phyloP scores from a whole-genome alignment of 2,113 vertebrate species.

The Tapirus terrestris region DNA sequence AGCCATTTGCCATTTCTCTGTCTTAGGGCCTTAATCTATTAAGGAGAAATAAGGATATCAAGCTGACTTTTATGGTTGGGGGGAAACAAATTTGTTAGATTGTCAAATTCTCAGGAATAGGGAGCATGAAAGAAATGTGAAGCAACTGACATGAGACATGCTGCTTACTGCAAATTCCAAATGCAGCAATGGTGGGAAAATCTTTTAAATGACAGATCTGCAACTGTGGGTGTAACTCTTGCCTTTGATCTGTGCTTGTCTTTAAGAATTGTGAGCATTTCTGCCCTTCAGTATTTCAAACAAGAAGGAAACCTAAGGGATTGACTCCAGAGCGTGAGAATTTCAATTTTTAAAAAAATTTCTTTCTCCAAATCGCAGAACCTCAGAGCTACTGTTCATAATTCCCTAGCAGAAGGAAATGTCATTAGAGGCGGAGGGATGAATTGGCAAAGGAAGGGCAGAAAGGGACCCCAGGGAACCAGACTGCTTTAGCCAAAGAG shows the following conservation, averaged over 20 bases:
- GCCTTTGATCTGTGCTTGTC: conserved; percentile 56
- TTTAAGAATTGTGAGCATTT: conserved; percentile 28
- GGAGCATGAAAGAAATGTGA: background rate
- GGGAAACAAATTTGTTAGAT: background rate
- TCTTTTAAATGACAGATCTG: background rate
- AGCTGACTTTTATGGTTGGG: background rate
- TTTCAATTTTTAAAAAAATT: background rate
- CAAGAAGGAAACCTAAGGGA: conserved; percentile 18
- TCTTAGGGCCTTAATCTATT: conserved; percentile 6
- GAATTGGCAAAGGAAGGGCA: background rate
- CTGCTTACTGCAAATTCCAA: conserved; percentile 1
- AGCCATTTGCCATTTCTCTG: background rate
- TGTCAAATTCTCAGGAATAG: conserved; percentile 14
- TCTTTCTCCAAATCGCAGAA: conserved; percentile 45
- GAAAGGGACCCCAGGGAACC: background rate
- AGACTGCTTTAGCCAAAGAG: background rate
- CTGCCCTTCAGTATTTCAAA: conserved; percentile 37
- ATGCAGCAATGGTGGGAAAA: background rate
- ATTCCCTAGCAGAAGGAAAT: conserved; percentile 7
- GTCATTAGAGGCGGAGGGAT: background rate
- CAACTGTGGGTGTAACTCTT: conserved; percentile 17
- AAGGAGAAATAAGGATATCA: background rate
- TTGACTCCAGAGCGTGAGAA: conserved; percentile 13
- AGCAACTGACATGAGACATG: background rate
- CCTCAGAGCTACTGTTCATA: background rate